phyloP scores from a whole-genome alignment of 2,888 invertebrate genomes.

The Unio delphinus region DNA sequence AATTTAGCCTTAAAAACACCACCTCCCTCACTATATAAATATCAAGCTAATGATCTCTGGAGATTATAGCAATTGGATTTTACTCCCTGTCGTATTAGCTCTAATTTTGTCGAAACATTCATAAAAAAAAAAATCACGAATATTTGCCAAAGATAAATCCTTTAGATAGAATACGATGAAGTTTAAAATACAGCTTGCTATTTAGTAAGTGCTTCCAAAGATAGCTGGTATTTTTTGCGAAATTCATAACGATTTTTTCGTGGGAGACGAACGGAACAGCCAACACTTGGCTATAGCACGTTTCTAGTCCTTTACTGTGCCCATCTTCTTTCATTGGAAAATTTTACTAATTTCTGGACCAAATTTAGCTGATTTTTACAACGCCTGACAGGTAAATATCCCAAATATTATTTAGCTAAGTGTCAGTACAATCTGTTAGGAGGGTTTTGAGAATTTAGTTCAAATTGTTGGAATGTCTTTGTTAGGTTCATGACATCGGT shows the following conservation, averaged over 20 bases:
- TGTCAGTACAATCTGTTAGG: not conserved
- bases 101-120: conserved; percentile 14
- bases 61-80: conserved; percentile 24
- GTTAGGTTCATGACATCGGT: conserved; percentile 18
- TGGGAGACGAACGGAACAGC: conserved; percentile 40
- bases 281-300: conserved; percentile 41
- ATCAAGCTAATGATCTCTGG: conserved; percentile 28
- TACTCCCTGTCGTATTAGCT: conserved; percentile 15
- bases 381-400: conserved; percentile 27
- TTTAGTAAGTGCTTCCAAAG: too few species aligned
- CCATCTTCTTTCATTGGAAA: conserved; percentile 17
- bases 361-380: conserved; percentile 21
- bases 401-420: conserved; percentile 21
- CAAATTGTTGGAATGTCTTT: conserved; percentile 32
- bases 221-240: too few species aligned
- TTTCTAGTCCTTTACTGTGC: conserved; percentile 32
- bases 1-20: not conserved
- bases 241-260: not conserved
- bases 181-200: too few species aligned
- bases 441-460: conserved; percentile 15
- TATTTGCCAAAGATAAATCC: not conserved
- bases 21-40: not conserved
- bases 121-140: not conserved
- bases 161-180: too few species aligned
- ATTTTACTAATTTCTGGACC: conserved; percentile 10